A percentile compares a stretch with the other conserved stretches of the same genome.
Evolutionary conservation across 2,113 vertebrate genomes (phyloP).

Genomic region (Vanacampus margaritifer): DNA sequence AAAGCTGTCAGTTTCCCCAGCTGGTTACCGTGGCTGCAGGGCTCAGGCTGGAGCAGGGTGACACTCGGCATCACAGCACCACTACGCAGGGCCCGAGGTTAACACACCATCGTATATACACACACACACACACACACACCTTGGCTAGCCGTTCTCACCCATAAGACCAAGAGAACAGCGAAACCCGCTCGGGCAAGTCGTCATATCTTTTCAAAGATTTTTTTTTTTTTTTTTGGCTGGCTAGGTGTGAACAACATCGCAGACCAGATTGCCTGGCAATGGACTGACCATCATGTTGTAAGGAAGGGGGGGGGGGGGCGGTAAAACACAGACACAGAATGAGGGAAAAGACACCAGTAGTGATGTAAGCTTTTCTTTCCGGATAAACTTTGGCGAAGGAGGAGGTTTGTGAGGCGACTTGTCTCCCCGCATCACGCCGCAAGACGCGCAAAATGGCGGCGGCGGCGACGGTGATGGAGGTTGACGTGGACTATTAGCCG

Average conservation of each 20-base stretch:
- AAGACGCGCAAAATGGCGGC: constrained; percentile 26
- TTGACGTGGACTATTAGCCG: constrained; percentile 59
- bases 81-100: constrained; percentile 57
- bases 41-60: constrained; percentile 65
- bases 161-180: constrained; percentile 60
- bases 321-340: constrained; percentile 38
- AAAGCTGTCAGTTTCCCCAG: constrained; percentile 73
- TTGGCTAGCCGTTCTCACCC: constrained; percentile 54
- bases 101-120: constrained; percentile 57
- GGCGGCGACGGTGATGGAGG: constrained; percentile 43
- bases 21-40: constrained; percentile 70
- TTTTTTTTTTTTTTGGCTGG: constrained; percentile 62
- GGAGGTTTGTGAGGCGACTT: constrained; percentile 27
- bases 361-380: constrained; percentile 30
- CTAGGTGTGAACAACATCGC: constrained; percentile 75
- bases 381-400: constrained; percentile 6
- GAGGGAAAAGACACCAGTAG: constrained; percentile 49
- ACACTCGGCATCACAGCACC: constrained; percentile 69
- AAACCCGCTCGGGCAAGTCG: constrained; percentile 70
- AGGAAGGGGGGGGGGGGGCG: constrained; percentile 56
- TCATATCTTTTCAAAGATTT: constrained; percentile 65
- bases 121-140: constrained; percentile 33
- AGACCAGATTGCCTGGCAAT: constrained; percentile 82
- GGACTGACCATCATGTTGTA: constrained; percentile 77
- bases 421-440: constrained; percentile 39